These are phyloP conservation scores for Sebastes nivosus DNA, from an alignment of 2,797 vertebrate species.

Conservation along the genomic window DNA sequence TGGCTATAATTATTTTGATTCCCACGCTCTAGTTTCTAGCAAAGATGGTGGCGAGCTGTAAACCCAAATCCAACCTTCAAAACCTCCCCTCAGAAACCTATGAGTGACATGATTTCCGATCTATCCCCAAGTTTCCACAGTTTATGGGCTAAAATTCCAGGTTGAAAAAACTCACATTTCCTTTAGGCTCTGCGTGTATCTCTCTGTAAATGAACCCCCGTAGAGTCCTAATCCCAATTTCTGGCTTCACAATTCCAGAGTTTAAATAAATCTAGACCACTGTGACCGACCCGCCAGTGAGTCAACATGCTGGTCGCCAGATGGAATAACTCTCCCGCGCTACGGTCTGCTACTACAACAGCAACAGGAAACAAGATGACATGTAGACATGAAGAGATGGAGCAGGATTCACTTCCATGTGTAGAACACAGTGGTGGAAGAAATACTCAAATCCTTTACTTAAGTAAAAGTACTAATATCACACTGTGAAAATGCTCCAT, in stretches of 20 bases:
- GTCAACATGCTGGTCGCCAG: conserved; percentile 38
- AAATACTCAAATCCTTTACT: no score
- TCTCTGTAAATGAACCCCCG: conserved; percentile 27
- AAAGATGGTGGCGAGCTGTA: not conserved
- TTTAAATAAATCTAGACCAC: conserved; percentile 29
- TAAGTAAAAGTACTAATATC: no score
- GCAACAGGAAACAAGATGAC: conserved; percentile 36
- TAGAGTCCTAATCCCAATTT: conserved; percentile 19
- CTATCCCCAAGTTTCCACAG: not conserved
- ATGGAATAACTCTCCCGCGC: conserved; percentile 37
- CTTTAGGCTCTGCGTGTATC: not conserved
- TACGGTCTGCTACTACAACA: not conserved
- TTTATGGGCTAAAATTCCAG: conserved; percentile 17
- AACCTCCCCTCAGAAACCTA: not conserved
- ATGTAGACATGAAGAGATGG: conserved; percentile 9
- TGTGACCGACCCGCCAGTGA: conserved; percentile 17
- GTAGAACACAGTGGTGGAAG: not conserved
- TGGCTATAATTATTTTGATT: not conserved
- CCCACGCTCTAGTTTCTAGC: not conserved
- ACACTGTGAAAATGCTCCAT: no score
- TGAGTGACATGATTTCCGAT: conserved; percentile 9
- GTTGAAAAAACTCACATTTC: not conserved
- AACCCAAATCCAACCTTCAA: conserved; percentile 8
- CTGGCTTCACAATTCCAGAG: conserved; percentile 1
- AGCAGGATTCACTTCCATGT: not conserved